Conservation (phyloP, 2,797 vertebrate species). For the Apogon talboti region DNA sequence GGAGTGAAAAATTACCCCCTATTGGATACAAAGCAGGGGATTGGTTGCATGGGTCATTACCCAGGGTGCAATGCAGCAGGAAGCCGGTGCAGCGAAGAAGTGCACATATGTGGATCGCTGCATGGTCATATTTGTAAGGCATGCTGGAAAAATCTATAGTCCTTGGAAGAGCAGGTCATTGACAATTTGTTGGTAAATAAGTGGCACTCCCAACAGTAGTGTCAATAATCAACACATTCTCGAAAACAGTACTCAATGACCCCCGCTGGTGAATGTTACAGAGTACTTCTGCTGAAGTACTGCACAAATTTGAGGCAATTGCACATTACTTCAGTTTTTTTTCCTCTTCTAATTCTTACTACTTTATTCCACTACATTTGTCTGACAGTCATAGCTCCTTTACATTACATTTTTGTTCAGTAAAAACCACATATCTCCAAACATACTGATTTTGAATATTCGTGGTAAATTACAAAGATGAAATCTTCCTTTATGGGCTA, state of each 20-base stretch:
- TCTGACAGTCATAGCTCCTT: no score
- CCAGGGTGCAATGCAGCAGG: slow-evolving; percentile 73
- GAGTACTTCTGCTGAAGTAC: no score
- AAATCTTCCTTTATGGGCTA: no score
- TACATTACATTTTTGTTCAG: no score
- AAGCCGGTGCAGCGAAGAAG: slow-evolving; percentile 48
- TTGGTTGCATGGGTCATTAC: slow-evolving; percentile 77
- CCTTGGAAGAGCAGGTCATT: slow-evolving; percentile 53
- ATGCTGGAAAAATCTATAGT: slow-evolving; percentile 51
- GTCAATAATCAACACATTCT: slow-evolving; percentile 39
- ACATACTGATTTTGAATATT: no score
- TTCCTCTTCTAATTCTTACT: no score
- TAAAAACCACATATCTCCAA: no score
- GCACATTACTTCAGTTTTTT: no score
- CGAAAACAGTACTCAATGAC: background rate
- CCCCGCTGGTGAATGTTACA: background rate
- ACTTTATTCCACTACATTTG: no score
- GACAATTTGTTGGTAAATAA: slow-evolving; percentile 48
- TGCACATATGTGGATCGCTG: slow-evolving; percentile 48
- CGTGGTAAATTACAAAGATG: no score
- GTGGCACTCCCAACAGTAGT: slow-evolving; percentile 3
- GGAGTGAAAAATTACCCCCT: slow-evolving; percentile 73
- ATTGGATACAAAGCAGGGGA: slow-evolving; percentile 70
- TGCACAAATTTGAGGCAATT: no score
- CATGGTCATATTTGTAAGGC: slow-evolving; percentile 40